These are phyloP conservation scores for Xestia rhomboidea DNA, from an alignment of 2,888 invertebrate species.

Conservation along the genomic window DNA sequence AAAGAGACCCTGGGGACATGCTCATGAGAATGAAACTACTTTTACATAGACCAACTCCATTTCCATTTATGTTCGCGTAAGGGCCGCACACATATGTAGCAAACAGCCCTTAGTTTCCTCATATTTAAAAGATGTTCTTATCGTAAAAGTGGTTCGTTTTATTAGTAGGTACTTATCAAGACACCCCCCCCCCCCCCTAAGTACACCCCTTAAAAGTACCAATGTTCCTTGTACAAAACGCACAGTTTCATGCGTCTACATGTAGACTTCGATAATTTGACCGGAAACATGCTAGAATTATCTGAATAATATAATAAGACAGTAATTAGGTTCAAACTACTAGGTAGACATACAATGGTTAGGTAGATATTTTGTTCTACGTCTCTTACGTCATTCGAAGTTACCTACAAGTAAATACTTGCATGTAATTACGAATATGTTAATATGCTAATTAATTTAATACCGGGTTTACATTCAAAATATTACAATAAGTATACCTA, in stretches of 20 bases:
- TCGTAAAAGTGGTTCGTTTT: not conserved
- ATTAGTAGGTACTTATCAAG: no score
- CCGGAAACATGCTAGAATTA: not conserved
- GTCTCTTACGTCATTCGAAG: not conserved
- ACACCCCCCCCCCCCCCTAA: no score
- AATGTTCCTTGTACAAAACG: not conserved
- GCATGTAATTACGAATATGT: not conserved
- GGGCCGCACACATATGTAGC: not conserved
- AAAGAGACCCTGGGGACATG: no score
- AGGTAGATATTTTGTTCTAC: not conserved
- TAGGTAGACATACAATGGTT: not conserved
- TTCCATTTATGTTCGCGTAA: not conserved
- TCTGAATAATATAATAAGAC: not conserved
- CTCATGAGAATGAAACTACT: no score
- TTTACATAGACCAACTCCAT: no score
- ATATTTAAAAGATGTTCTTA: not conserved
- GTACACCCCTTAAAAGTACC: not conserved
- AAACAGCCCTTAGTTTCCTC: not conserved
- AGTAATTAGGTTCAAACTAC: conserved; percentile 7
- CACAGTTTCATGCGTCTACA: not conserved
- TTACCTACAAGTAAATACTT: not conserved
- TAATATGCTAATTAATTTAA: not conserved
- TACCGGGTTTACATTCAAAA: not conserved
- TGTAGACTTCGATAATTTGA: not conserved
- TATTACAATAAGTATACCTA: not conserved